Percentiles rank a stretch among this genome's conserved stretches.
These are phyloP conservation scores for Pelodytes ibericus DNA, from an alignment of 2,797 vertebrate species.

Conservation along the genomic window DNA sequence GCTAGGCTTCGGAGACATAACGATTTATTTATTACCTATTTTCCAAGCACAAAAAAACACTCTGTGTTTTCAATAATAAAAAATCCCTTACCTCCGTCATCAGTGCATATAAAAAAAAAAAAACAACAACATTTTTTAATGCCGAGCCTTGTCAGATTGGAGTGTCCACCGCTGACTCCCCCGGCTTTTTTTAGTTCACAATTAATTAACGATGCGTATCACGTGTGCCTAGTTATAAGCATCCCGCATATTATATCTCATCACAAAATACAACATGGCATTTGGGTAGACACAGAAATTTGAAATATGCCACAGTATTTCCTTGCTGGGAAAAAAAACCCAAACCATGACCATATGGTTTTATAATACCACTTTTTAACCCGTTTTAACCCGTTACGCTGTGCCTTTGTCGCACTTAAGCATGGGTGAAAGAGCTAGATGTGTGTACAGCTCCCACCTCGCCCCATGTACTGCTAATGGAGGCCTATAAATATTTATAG, in stretches of 20 bases:
- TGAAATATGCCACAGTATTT: conserved; percentile 38
- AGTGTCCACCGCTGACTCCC: conserved; percentile 37
- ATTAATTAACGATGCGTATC: conserved; percentile 51
- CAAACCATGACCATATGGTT: too few species aligned
- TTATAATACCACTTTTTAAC: too few species aligned
- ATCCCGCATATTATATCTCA: conserved; percentile 47
- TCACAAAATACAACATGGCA: conserved; percentile 54
- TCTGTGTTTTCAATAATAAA: not conserved
- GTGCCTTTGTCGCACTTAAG: too few species aligned
- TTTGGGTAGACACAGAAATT: conserved; percentile 51
- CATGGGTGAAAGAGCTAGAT: conserved; percentile 35
- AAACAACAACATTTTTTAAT: too few species aligned
- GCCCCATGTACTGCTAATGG: conserved; percentile 21
- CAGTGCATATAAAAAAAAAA: conserved; percentile 12
- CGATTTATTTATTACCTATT: not conserved
- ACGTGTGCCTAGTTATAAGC: conserved; percentile 42
- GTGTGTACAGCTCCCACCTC: not conserved
- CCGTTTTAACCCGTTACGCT: too few species aligned
- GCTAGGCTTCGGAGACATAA: not conserved
- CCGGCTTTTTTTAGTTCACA: conserved; percentile 41
- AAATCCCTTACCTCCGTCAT: not conserved
- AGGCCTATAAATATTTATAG: conserved; percentile 5
- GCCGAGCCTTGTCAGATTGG: conserved; percentile 20
- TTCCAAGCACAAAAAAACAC: not conserved
- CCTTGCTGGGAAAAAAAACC: too few species aligned